Percentiles rank a stretch among this genome's conserved stretches.
Evolutionary conservation across 2,888 invertebrate genomes (phyloP).

Genomic region (Habroteleia sp.): DNA sequence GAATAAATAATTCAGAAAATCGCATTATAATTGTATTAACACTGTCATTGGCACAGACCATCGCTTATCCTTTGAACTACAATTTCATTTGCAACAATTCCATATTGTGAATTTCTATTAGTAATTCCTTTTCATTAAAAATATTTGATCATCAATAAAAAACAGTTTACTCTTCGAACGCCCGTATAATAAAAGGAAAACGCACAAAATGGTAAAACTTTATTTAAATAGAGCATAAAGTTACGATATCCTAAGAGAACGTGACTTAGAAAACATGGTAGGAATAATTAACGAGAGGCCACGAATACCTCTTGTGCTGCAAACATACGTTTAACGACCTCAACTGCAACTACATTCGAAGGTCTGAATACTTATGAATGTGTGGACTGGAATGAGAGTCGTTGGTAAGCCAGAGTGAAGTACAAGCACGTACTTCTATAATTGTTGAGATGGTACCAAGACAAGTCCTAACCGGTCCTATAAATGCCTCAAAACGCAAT

Average conservation of each 20-base stretch:
- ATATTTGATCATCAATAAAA: slow-evolving; percentile 37
- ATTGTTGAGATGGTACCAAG: slow-evolving; percentile 72
- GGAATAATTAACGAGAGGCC: slow-evolving; percentile 75
- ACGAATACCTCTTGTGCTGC: slow-evolving; percentile 68
- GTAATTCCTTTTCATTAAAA: slow-evolving; percentile 27
- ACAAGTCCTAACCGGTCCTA: slow-evolving; percentile 70
- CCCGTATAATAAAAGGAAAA: slow-evolving; percentile 30
- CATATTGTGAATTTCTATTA: not conserved
- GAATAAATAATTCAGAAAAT: too few relatives aligned
- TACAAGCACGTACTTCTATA: slow-evolving; percentile 75
- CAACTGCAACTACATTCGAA: slow-evolving; percentile 64
- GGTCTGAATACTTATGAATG: slow-evolving; percentile 62
- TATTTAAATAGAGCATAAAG: slow-evolving; percentile 56
- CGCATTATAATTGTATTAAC: too few relatives aligned
- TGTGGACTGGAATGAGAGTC: slow-evolving; percentile 52
- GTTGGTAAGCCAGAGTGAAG: slow-evolving; percentile 44
- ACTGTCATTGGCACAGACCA: too few relatives aligned
- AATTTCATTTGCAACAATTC: too few relatives aligned
- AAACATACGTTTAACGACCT: slow-evolving; percentile 74
- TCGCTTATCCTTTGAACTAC: too few relatives aligned
- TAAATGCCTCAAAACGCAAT: slow-evolving; percentile 67
- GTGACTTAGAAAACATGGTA: slow-evolving; percentile 60
- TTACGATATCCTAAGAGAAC: slow-evolving; percentile 51
- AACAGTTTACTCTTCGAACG: slow-evolving; percentile 22
- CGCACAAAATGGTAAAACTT: slow-evolving; percentile 25